Evolutionary conservation across 2,797 vertebrate species (phyloP).

Genomic region (Lacerta bilineata): DNA sequence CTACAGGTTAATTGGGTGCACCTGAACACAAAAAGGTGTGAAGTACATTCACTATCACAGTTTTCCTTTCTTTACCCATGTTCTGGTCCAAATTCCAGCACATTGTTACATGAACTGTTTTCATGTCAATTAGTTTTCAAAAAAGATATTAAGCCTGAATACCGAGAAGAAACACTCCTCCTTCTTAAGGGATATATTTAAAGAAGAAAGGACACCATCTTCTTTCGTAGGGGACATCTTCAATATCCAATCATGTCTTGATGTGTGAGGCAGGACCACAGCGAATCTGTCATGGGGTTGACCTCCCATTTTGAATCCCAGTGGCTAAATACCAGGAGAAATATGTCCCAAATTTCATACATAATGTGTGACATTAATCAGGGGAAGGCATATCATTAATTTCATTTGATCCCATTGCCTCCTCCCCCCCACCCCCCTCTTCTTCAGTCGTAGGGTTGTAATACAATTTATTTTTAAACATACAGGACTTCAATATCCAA

Average conservation of each 20-base stretch:
- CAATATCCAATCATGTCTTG: not conserved
- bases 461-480: no score
- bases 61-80: conserved; percentile 10
- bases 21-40: no score
- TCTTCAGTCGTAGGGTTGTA: no score
- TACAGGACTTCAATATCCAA: not conserved
- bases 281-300: not conserved
- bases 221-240: conserved; percentile 25
- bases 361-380: not conserved
- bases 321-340: fast-evolving
- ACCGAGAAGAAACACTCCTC: not conserved
- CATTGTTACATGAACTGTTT: not conserved
- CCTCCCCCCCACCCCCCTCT: no score
- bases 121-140: not conserved
- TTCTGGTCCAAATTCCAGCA: not conserved
- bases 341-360: fast-evolving
- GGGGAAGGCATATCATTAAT: not conserved
- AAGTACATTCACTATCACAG: not conserved
- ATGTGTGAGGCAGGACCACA: not conserved
- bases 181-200: conserved; percentile 36
- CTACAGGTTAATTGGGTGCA: no score
- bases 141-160: not conserved
- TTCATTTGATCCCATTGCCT: fast-evolving
- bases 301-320: not conserved
- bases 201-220: conserved; percentile 11